Conservation (phyloP, 2,888 invertebrate species). For the Heliconius aoede region DNA sequence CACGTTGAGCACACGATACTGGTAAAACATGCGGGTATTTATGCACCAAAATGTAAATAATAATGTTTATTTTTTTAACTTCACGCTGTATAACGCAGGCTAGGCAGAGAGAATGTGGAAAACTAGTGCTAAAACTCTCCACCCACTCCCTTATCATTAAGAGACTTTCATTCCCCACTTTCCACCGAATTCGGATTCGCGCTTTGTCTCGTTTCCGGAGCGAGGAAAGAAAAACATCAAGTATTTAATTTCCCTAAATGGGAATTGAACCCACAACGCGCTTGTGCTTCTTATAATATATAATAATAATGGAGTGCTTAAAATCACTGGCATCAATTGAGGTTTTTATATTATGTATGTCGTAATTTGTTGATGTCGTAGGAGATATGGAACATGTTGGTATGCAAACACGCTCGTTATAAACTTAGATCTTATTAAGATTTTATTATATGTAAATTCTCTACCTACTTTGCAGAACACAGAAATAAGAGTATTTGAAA, state of each 20-base stretch:
- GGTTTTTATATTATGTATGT: neutral
- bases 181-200: too few species aligned
- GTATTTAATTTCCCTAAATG: too few species aligned
- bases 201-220: too few species aligned
- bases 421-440: neutral
- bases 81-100: too few species aligned
- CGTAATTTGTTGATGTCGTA: neutral
- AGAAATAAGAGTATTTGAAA: neutral
- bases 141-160: too few species aligned
- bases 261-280: too few species aligned
- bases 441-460: neutral
- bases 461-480: neutral
- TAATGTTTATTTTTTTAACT: too few species aligned
- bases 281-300: too few species aligned
- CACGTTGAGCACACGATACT: slow-evolving; percentile 2
- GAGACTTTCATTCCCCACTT: too few species aligned
- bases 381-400: neutral
- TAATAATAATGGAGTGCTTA: neutral
- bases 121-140: too few species aligned
- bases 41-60: neutral
- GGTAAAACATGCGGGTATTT: slow-evolving; percentile 11
- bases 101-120: too few species aligned
- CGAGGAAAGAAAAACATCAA: too few species aligned
- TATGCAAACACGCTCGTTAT: neutral
- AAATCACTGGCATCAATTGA: neutral